Conservation (phyloP, 2,797 vertebrate genomes). For the Cephalopachus bancanus region DNA sequence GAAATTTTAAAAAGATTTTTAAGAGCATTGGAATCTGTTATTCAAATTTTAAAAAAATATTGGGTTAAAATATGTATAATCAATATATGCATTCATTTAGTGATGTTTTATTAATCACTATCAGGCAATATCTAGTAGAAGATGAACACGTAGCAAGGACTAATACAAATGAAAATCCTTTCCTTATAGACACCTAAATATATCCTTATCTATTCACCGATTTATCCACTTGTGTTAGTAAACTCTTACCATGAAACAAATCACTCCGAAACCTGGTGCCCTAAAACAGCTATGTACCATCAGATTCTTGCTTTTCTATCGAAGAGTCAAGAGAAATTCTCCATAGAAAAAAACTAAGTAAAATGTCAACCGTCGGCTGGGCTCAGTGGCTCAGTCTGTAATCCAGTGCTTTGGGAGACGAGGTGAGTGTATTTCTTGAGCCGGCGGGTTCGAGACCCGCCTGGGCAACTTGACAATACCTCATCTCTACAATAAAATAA, state of each 20-base stretch:
- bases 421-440: too few relatives aligned
- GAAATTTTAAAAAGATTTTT: constrained; percentile 40
- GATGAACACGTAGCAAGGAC: not conserved
- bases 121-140: not conserved
- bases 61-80: constrained; percentile 30
- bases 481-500: too few relatives aligned
- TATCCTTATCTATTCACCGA: not conserved
- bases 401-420: too few relatives aligned
- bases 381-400: too few relatives aligned
- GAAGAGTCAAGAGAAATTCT: not conserved
- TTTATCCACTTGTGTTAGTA: not conserved
- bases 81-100: constrained; percentile 3
- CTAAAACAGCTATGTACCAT: not conserved
- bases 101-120: constrained; percentile 21
- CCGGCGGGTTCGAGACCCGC: too few relatives aligned
- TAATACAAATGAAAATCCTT: not conserved
- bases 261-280: not conserved
- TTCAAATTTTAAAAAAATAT: not conserved
- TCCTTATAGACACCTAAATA: not conserved
- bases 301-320: not conserved
- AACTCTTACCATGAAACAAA: not conserved
- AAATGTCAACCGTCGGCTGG: too few relatives aligned
- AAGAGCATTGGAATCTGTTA: not conserved
- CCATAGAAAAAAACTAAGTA: not conserved
- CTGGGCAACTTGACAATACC: too few relatives aligned